Conservation (phyloP, 2,113 vertebrate genomes). For the Turnix velox region DNA sequence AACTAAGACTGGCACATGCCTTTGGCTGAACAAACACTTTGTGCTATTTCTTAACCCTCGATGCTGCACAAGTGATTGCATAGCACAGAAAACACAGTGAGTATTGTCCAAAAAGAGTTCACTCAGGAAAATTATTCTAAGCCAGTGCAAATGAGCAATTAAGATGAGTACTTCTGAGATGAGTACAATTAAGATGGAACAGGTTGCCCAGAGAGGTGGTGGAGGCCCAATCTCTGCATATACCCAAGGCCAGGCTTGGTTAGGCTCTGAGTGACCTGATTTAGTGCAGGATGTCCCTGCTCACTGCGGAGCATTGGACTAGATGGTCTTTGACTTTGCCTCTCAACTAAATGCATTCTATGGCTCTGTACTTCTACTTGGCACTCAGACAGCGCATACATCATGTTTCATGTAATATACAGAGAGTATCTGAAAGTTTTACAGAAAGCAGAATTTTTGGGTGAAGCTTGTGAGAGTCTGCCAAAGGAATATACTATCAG, state of each 20-base stretch:
- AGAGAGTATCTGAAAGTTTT: background rate
- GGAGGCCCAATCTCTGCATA: no score
- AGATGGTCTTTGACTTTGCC: no score
- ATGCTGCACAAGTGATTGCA: background rate
- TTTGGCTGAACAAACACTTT: background rate
- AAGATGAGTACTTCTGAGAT: background rate
- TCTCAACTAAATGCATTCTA: no score
- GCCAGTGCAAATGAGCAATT: background rate
- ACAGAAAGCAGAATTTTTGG: background rate
- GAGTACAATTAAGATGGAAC: no score
- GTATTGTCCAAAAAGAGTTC: background rate
- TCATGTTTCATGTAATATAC: background rate
- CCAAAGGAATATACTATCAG: background rate
- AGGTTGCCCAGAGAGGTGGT: no score
- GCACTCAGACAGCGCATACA: rapidly evolving
- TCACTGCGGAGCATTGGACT: no score
- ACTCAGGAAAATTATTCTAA: background rate
- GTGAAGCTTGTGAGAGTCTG: background rate
- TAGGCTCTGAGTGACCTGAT: no score
- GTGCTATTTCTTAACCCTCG: background rate
- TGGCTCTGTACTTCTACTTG: no score
- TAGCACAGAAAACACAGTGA: background rate
- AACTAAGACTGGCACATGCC: background rate
- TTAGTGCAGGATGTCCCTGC: no score
- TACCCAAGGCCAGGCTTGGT: no score